Base-by-base conservation (phyloP, 2,888 invertebrate species). In the Drosophila subquinaria region DNA sequence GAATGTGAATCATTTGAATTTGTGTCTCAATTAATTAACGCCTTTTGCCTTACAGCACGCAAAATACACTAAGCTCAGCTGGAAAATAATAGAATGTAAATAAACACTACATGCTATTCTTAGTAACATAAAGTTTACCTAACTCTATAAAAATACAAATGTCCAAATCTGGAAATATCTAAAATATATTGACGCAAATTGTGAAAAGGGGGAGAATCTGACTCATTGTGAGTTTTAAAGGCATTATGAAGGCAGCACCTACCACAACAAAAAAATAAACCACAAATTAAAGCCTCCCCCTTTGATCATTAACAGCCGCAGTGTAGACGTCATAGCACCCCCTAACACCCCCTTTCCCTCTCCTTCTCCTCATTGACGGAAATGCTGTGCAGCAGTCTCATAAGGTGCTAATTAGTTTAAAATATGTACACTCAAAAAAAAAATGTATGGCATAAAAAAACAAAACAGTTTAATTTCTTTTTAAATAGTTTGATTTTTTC, bases 241-340 rank as follows among this genome's bases (percentile, higher is more conserved):
- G 1, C 17, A 11, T 50, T 27, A 30, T 30, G 35, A 36, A n/a
- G 15, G 9, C 38, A 23, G 50, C 42, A 52, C 77, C 82, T 80
- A 80, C 81, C 83, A 53, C 77, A 85, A 86, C 87, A 82, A 78
- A 59, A 67, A 56, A 74, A 8, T 59, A 67, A 56, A 50, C 52
- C 74, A 55, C 70, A 71, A 81, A 67, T 74, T 59, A 50, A 43
- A 38, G 47, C 30, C 23, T 48, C n/a, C 51, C 57, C 63, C 51
- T 8, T 38, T 47, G 47, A 36, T 48, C 30, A 77, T 60, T 67
- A 42, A 23, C 51, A 59, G 11, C 52, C 40, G n/a, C 38, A 6
- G 20, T 36, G 23, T 23, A 71, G 74, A 75, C 84, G 83, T 83
- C 79, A 88, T 27, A 47, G 9, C 50, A 48, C 59, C 50, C 51